Conservation (phyloP, 2,113 vertebrate genomes). For the Melospiza georgiana region DNA sequence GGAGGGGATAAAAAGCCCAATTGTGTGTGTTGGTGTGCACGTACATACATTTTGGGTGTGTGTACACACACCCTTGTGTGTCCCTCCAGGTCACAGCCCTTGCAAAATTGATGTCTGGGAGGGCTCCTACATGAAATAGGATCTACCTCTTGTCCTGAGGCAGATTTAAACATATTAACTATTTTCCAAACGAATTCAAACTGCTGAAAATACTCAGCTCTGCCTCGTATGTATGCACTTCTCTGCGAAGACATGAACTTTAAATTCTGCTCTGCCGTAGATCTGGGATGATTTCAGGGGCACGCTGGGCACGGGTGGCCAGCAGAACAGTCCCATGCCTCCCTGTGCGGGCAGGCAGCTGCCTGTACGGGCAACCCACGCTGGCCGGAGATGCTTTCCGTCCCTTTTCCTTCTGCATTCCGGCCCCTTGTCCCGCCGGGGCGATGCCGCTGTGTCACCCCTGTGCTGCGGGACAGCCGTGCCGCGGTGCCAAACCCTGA, state of each 20-base stretch:
- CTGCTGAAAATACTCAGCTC: not conserved
- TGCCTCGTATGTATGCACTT: fast-evolving
- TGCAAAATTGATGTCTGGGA: not conserved
- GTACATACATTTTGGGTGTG: too few relatives aligned
- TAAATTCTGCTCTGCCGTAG: not conserved
- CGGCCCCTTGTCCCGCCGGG: too few relatives aligned
- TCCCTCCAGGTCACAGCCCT: not conserved
- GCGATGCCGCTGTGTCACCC: not conserved
- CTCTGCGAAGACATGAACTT: not conserved
- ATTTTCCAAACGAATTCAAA: not conserved
- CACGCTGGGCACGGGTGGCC: fast-evolving
- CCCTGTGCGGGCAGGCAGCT: not conserved
- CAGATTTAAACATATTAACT: not conserved
- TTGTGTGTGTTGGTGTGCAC: not conserved
- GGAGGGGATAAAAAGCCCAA: not conserved
- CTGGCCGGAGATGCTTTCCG: not conserved
- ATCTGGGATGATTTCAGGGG: not conserved
- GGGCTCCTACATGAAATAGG: not conserved
- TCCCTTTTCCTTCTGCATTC: not conserved
- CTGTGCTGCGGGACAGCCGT: not conserved
- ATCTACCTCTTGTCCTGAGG: not conserved
- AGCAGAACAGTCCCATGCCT: not conserved
- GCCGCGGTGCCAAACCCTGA: too few relatives aligned
- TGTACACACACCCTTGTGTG: too few relatives aligned
- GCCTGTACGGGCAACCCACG: fast-evolving